Evolutionary conservation across 2,113 vertebrate species (phyloP).

Genomic region (Oryzias javanicus): DNA sequence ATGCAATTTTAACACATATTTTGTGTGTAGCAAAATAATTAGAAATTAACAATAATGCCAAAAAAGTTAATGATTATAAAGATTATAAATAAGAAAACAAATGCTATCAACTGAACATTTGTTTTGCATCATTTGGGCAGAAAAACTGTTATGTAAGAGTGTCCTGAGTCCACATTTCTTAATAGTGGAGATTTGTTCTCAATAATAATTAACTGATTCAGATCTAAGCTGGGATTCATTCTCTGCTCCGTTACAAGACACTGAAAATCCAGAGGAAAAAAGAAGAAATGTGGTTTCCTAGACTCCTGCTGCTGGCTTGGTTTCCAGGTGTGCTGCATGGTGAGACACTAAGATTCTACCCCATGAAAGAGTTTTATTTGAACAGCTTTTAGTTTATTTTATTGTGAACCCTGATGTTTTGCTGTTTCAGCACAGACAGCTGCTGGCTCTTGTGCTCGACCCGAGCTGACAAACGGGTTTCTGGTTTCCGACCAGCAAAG

Average conservation of each 20-base stretch:
- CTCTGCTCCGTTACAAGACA: neutral
- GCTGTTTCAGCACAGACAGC: slow-evolving; percentile 15
- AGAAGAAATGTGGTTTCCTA: neutral
- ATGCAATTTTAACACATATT: too few species aligned
- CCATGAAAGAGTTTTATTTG: neutral
- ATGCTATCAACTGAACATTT: neutral
- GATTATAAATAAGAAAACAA: neutral
- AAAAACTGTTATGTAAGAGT: neutral
- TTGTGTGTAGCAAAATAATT: too few species aligned
- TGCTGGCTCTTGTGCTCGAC: accelerated
- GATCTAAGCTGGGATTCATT: neutral
- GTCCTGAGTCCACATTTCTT: slow-evolving; percentile 6
- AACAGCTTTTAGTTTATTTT: neutral
- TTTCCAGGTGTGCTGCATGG: slow-evolving; percentile 17
- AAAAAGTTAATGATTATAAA: neutral
- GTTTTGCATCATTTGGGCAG: neutral
- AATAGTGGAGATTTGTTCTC: neutral
- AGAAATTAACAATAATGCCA: too few species aligned
- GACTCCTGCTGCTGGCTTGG: slow-evolving; percentile 37
- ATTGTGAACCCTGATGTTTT: neutral
- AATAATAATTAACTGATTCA: slow-evolving; percentile 41
- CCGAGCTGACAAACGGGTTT: slow-evolving; percentile 13
- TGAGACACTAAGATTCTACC: neutral
- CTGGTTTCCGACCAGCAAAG: neutral
- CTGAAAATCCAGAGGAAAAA: slow-evolving; percentile 26